A percentile compares a stretch with the other conserved stretches of the same genome.
These are phyloP conservation scores for Puma concolor DNA, from an alignment of 2,113 vertebrate genomes.

Conservation along the genomic window DNA sequence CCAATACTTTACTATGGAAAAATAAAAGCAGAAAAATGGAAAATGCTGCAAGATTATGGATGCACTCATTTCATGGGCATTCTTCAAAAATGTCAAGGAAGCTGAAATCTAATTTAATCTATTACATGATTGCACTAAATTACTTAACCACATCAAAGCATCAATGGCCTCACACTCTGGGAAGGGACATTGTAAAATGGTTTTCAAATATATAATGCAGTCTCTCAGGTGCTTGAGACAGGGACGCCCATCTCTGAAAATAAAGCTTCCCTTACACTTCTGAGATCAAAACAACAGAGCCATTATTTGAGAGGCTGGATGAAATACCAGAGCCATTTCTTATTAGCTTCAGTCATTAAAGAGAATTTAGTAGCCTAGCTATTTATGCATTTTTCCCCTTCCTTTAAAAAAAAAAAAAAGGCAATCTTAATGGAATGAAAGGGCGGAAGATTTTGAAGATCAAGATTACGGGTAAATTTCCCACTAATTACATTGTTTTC, in stretches of 20 bases:
- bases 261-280: slow-evolving; percentile 86
- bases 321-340: slow-evolving; percentile 89
- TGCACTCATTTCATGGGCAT: slow-evolving; percentile 35
- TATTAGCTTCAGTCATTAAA: slow-evolving; percentile 87
- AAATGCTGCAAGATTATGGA: neutral
- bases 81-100: slow-evolving; percentile 74
- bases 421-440: slow-evolving; percentile 66
- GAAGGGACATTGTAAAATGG: slow-evolving; percentile 82
- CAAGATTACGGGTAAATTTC: slow-evolving; percentile 67
- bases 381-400: slow-evolving; percentile 78
- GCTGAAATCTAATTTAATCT: slow-evolving; percentile 85
- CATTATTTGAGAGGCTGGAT: slow-evolving; percentile 85
- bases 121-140: slow-evolving; percentile 83
- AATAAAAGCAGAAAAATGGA: slow-evolving; percentile 44
- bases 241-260: slow-evolving; percentile 82
- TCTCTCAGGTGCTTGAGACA: slow-evolving; percentile 88
- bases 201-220: slow-evolving; percentile 88
- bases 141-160: slow-evolving; percentile 86
- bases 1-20: neutral
- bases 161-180: slow-evolving; percentile 64
- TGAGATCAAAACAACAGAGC: slow-evolving; percentile 89
- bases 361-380: slow-evolving; percentile 79
- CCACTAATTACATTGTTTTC: slow-evolving; percentile 62
- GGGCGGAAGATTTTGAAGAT: slow-evolving; percentile 65
- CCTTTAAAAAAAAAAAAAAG: slow-evolving; percentile 54